phyloP scores from a whole-genome alignment of 2,113 vertebrate species.

The Osmerus eperlanus region DNA sequence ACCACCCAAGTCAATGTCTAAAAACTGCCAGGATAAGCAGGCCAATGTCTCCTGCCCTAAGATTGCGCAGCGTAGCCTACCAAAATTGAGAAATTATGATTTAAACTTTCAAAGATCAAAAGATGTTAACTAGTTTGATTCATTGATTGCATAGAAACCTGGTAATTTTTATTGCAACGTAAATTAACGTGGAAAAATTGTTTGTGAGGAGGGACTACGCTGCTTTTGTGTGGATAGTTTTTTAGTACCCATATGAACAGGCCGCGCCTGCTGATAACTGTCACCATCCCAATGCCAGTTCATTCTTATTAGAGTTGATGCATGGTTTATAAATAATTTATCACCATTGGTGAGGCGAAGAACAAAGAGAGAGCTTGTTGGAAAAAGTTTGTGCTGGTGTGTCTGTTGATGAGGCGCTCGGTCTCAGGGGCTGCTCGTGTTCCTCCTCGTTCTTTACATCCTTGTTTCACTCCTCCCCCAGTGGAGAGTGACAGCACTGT shows the following conservation, averaged over 20 bases:
- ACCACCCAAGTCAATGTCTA: too few relatives aligned
- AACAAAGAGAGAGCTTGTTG: background rate
- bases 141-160: too few relatives aligned
- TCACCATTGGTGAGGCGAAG: background rate
- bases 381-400: conserved; percentile 12
- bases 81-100: too few relatives aligned
- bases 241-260: background rate
- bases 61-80: too few relatives aligned
- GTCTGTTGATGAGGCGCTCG: conserved; percentile 3
- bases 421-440: conserved; percentile 22
- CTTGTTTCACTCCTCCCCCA: conserved; percentile 32
- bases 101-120: too few relatives aligned
- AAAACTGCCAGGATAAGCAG: too few relatives aligned
- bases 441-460: conserved; percentile 25
- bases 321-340: conserved; percentile 1
- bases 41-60: too few relatives aligned
- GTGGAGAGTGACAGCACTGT: conserved; percentile 14
- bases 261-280: background rate
- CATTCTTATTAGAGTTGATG: conserved; percentile 2
- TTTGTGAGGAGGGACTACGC: too few relatives aligned
- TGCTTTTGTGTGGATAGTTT: too few relatives aligned
- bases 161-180: too few relatives aligned
- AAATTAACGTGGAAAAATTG: too few relatives aligned
- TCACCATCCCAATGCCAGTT: conserved; percentile 4
- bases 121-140: too few relatives aligned